Percentiles rank a stretch among this genome's conserved stretches.
Conservation (phyloP, 1,140 invertebrate genomes). For the Alviniconcha marisindica region DNA sequence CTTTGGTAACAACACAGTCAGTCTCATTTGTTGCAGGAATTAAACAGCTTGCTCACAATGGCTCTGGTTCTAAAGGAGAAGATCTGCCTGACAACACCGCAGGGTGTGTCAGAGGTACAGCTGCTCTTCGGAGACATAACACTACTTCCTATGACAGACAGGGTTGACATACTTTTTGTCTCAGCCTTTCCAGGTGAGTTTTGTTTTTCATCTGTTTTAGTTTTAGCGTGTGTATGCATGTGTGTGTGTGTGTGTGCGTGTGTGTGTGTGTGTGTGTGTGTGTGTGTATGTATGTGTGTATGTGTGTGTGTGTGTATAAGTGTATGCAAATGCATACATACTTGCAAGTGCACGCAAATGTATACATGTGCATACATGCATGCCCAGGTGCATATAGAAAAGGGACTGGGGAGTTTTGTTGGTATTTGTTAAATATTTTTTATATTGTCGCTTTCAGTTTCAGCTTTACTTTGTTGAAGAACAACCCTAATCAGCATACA, state of each 20-base stretch:
- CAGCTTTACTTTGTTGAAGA: no score
- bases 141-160: slow-evolving; percentile 59
- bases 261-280: neutral
- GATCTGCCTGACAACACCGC: slow-evolving; percentile 55
- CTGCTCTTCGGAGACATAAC: slow-evolving; percentile 72
- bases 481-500: no score
- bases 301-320: neutral
- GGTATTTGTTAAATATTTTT: no score
- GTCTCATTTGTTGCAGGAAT: no score
- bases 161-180: slow-evolving; percentile 72
- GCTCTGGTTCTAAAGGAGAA: slow-evolving; percentile 37
- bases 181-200: slow-evolving; percentile 71
- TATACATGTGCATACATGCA: neutral
- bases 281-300: neutral
- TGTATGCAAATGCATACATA: neutral
- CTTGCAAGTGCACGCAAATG: no score
- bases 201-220: neutral
- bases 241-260: neutral
- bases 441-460: no score
- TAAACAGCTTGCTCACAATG: slow-evolving; percentile 2
- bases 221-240: neutral
- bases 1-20: no score
- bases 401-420: no score
- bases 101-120: slow-evolving; percentile 65
- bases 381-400: no score